phyloP scores from a whole-genome alignment of 1,140 invertebrate genomes.

The Brachionus paranguensis region DNA sequence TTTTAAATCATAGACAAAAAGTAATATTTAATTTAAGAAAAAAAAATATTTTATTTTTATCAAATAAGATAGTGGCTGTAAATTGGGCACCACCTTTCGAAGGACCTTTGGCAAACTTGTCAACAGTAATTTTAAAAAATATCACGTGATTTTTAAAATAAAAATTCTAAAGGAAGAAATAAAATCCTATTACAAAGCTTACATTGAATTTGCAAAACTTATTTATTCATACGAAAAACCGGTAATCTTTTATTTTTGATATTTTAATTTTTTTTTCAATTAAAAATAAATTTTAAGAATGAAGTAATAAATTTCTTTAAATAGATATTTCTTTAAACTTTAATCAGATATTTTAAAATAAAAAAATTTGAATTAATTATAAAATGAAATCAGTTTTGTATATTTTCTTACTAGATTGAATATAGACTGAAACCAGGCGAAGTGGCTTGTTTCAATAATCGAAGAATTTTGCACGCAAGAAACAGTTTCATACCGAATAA shows the following conservation, averaged over 20 bases:
- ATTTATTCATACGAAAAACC: conserved; percentile 43
- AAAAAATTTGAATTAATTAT: too few relatives aligned
- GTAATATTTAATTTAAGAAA: conserved; percentile 39
- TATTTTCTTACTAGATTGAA: conserved; percentile 43
- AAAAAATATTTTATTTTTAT: neutral
- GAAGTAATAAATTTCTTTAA: too few relatives aligned
- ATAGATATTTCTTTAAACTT: neutral
- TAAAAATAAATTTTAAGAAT: too few relatives aligned
- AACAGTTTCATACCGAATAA: conserved; percentile 45
- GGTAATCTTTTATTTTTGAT: conserved; percentile 41
- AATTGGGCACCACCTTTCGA: conserved; percentile 52
- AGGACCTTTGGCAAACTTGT: conserved; percentile 45
- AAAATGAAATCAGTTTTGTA: neutral
- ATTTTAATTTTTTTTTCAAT: neutral
- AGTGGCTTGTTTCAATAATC: conserved; percentile 49
- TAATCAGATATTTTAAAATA: neutral
- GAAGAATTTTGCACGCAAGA: conserved; percentile 49
- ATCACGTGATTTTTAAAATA: neutral
- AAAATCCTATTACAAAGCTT: conserved; percentile 47
- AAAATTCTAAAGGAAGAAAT: conserved; percentile 45
- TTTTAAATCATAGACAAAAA: conserved; percentile 45
- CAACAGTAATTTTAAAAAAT: conserved; percentile 41
- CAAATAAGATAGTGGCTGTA: conserved; percentile 45
- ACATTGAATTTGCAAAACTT: conserved; percentile 47
- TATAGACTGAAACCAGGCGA: conserved; percentile 47